A percentile compares a stretch with the other conserved stretches of the same genome.
These are phyloP conservation scores for Drosophila tsacasi DNA, from an alignment of 1,140 invertebrate species.

Conservation along the genomic window DNA sequence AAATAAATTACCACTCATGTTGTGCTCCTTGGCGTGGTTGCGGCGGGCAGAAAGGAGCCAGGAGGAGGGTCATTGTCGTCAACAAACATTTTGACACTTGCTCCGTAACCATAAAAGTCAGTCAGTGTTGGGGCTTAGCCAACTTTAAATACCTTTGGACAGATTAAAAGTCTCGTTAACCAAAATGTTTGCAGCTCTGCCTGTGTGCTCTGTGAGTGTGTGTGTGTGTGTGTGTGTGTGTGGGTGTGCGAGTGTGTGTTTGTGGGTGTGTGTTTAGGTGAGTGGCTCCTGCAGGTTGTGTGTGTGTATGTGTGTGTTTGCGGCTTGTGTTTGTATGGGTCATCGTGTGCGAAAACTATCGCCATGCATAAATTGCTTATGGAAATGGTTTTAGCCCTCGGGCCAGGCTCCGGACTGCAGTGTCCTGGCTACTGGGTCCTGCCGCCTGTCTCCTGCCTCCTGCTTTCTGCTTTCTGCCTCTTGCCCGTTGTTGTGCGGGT, in stretches of 20 bases:
- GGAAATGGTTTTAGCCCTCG: conserved; percentile 36
- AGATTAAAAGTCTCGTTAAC: conserved; percentile 85
- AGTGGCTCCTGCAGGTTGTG: conserved; percentile 14
- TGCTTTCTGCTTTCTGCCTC: not conserved
- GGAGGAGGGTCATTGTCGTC: conserved; percentile 56
- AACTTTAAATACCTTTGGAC: conserved; percentile 85
- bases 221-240: not conserved
- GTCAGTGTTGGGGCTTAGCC: conserved; percentile 81
- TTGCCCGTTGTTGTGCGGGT: not conserved
- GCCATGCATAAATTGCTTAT: conserved; percentile 63
- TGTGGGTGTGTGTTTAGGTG: conserved; percentile 1
- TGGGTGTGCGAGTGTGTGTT: not conserved
- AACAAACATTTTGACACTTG: conserved; percentile 85
- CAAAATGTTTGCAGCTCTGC: conserved; percentile 69
- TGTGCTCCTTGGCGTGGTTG: conserved; percentile 43
- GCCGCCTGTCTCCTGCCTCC: not conserved
- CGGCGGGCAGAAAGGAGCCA: not conserved
- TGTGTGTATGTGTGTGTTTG: conserved; percentile 10
- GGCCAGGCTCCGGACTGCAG: conserved; percentile 5
- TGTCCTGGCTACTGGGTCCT: not conserved
- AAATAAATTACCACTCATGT: conserved; percentile 81
- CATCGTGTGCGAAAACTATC: conserved; percentile 51
- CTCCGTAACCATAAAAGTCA: conserved; percentile 84
- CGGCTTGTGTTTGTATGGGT: conserved; percentile 15
- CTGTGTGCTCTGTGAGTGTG: not conserved